Evolutionary conservation across 2,888 invertebrate genomes (phyloP), one percentile per base, ranked within the genome.

Genomic region (Archips crataeganus): DNA sequence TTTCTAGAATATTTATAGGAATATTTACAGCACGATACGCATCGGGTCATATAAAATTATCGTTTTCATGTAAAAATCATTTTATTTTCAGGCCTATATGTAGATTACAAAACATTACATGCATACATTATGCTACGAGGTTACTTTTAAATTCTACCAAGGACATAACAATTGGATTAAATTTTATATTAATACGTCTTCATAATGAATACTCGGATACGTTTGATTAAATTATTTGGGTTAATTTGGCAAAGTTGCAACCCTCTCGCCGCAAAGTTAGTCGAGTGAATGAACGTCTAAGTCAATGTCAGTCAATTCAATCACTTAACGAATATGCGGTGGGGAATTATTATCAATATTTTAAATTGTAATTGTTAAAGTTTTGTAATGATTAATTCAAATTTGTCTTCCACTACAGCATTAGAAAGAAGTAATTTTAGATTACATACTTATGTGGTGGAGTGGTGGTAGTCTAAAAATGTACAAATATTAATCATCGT

Each of bases 171-270:
- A 47, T 13, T 34, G 34, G 11, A 64, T 64, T 34, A 49, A 64
- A 34, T 64, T 49, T 49, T 47, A 34, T 2, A 49, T 64, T 42
- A 36, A 45, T 36, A 49, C 61, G 49, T 61, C 36, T 63, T 54
- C 15, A 51, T 62, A 70, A 42, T 57, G 63, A 63, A 67, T 59
- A 66, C 66, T 36, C 54, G 62, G 47, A 67, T 47, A 54, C 57
- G 47, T 47, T 42, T 54, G 39, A 63, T 73, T 47, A 68, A 63
- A 39, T 68, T 47, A 63, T 42, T 66, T 61, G 51, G 49, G 62
- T 67, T 71, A 68, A 63, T 63, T 62, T 45, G 47, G 23, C 54
- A 62, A 62, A 71, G 51, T 71, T 66, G 34, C 70, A 70, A 66
- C 61, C 54, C 61, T 59, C 51, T 9, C 51, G 32, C 39, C 71